These are phyloP conservation scores for Cydia amplana DNA, from an alignment of 1,140 invertebrate genomes.

Conservation along the genomic window DNA sequence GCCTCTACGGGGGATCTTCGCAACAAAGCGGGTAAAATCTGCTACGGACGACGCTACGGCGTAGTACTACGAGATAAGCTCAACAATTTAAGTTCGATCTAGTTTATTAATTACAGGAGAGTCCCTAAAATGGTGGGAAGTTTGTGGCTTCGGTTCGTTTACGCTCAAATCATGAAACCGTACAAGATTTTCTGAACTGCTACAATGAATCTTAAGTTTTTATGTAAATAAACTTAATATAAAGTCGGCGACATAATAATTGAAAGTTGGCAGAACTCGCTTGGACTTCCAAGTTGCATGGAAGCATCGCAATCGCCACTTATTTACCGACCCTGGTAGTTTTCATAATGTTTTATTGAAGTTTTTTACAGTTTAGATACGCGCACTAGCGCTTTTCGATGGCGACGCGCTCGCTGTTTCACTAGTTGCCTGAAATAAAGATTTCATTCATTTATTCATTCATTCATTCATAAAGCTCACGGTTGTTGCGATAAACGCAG, in stretches of 20 bases:
- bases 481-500: too few species aligned
- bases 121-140: not conserved
- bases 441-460: too few species aligned
- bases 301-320: slow-evolving; percentile 3
- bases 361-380: not conserved
- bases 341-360: not conserved
- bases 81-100: not conserved
- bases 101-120: too few species aligned
- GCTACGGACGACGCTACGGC: not conserved
- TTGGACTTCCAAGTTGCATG: not conserved
- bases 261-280: slow-evolving; percentile 18
- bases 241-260: slow-evolving; percentile 22
- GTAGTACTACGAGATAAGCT: not conserved
- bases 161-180: not conserved
- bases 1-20: not conserved
- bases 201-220: not conserved
- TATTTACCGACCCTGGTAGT: not conserved
- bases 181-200: not conserved
- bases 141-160: not conserved
- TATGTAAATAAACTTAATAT: slow-evolving; percentile 6
- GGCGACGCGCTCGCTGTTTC: not conserved
- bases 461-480: too few species aligned
- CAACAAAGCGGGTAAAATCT: not conserved
- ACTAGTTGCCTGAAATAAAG: too few species aligned
- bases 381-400: not conserved